These are phyloP conservation scores for Puffinus mauretanicus DNA, from an alignment of 2,113 vertebrate genomes.

Conservation along the genomic window DNA sequence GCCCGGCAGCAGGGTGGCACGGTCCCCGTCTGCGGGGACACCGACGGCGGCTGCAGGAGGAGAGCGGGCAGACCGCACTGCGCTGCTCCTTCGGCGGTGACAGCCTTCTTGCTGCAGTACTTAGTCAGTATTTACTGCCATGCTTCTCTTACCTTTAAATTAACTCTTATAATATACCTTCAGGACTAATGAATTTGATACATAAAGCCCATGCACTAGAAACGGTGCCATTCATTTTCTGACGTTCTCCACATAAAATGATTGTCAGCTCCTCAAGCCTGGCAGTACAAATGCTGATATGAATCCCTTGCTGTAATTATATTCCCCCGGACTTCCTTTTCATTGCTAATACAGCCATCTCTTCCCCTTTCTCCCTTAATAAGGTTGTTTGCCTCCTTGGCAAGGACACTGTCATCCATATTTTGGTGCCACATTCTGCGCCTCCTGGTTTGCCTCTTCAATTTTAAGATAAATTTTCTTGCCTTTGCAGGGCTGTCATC, in stretches of 20 bases:
- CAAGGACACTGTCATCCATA: not conserved
- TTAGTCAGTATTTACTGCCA: not conserved
- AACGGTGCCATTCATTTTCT: not conserved
- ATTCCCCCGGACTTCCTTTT: not conserved
- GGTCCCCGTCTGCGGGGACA: not conserved
- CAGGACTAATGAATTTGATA: not conserved
- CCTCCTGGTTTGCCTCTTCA: not conserved
- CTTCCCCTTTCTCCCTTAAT: not conserved
- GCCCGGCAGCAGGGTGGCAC: not conserved
- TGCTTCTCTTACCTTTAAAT: not conserved
- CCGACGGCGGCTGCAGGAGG: accelerated
- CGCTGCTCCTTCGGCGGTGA: not conserved
- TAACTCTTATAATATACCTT: not conserved
- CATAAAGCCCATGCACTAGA: not conserved
- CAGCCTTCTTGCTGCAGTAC: not conserved
- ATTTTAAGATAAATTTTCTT: not conserved
- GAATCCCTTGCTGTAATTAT: not conserved
- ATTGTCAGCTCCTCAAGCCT: not conserved
- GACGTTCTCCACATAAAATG: not conserved
- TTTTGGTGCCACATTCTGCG: not conserved
- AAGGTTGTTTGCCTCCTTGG: not conserved
- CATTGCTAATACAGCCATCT: not conserved
- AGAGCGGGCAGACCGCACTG: accelerated
- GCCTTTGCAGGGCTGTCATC: not conserved
- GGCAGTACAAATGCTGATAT: not conserved